Evolutionary conservation across 2,888 invertebrate species (phyloP).

Genomic region (Agrenia bidenticulata): DNA sequence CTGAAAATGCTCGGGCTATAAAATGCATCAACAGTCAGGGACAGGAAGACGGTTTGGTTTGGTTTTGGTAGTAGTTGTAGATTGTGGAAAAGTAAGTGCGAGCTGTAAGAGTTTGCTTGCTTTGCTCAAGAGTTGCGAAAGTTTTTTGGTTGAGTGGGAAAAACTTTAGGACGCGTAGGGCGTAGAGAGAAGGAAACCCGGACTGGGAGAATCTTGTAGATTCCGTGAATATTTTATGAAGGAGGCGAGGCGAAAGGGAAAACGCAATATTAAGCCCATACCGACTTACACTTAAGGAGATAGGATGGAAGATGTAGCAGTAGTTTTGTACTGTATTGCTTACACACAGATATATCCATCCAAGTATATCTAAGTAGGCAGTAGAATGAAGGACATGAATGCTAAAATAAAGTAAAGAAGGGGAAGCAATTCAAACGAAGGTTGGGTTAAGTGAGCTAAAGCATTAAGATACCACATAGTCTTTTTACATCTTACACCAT

Average conservation of each 20-base stretch:
- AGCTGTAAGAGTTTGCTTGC: too few relatives aligned
- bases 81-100: too few relatives aligned
- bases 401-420: not conserved
- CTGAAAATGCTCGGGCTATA: not conserved
- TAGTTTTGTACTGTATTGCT: not conserved
- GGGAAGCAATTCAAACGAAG: slow-evolving; percentile 15
- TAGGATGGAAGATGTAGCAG: not conserved
- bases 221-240: slow-evolving; percentile 22
- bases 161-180: slow-evolving; percentile 8
- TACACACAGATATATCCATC: not conserved
- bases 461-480: slow-evolving; percentile 9
- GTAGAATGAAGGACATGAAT: slow-evolving; percentile 7
- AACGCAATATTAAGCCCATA: slow-evolving; percentile 9
- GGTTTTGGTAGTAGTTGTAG: not conserved
- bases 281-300: not conserved
- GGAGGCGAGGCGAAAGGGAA: slow-evolving; percentile 16
- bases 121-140: slow-evolving; percentile 10
- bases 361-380: not conserved
- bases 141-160: slow-evolving; percentile 20
- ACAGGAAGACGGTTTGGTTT: slow-evolving; percentile 5
- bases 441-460: slow-evolving; percentile 19
- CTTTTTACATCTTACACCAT: not conserved
- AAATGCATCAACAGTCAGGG: slow-evolving; percentile 9
- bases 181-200: not conserved
- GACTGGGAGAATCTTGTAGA: slow-evolving; percentile 16